phyloP scores from a whole-genome alignment of 2,888 invertebrate genomes.

The Phymatocera aterrima region DNA sequence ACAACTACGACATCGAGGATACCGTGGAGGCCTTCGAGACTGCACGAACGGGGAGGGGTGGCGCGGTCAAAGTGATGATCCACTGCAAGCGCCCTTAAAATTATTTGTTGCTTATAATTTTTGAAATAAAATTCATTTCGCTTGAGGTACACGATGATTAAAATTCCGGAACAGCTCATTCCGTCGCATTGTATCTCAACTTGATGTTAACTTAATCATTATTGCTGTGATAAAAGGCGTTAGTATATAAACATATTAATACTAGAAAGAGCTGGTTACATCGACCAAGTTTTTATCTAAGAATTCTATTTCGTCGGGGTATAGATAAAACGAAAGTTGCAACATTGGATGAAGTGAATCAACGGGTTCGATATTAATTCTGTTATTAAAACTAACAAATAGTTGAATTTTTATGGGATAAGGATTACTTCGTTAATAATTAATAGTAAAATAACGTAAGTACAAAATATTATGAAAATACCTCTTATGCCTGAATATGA shows the following conservation, averaged over 20 bases:
- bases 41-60: conserved; percentile 83
- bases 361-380: not conserved
- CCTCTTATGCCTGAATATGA: no score
- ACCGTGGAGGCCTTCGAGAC: conserved; percentile 90
- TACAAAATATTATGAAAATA: no score
- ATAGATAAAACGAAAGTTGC: not conserved
- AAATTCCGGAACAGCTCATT: conserved; percentile 10
- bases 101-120: not conserved
- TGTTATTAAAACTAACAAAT: not conserved
- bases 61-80: conserved; percentile 93
- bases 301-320: not conserved
- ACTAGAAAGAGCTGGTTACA: not conserved
- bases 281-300: not conserved
- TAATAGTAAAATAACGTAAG: no score
- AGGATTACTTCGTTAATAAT: not conserved
- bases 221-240: conserved; percentile 17
- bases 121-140: not conserved
- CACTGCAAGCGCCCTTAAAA: conserved; percentile 76
- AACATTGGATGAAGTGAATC: not conserved
- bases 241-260: no score
- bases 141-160: not conserved
- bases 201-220: not conserved
- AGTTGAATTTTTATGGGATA: not conserved
- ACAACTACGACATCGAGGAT: conserved; percentile 87
- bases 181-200: conserved; percentile 8